Conservation (phyloP, 2,888 invertebrate species). For the Caenorhabditis plicata region DNA sequence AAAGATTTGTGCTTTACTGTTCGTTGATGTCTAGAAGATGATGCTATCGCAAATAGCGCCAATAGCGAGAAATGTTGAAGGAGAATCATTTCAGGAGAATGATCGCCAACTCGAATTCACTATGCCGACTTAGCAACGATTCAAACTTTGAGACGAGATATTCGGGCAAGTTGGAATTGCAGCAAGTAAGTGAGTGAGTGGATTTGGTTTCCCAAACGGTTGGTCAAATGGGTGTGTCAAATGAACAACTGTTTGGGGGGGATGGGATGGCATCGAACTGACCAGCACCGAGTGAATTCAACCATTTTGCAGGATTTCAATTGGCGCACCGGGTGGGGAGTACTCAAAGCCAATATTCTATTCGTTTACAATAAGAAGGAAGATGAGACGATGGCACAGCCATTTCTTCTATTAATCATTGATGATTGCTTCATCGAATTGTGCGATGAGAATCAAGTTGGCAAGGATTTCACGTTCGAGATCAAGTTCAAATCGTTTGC, state of each 20-base stretch:
- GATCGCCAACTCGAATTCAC: constrained; percentile 47
- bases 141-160: constrained; percentile 41
- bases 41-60: constrained; percentile 1
- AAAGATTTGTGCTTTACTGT: constrained; percentile 1
- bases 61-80: constrained; percentile 3
- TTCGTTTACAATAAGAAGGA: constrained; percentile 56
- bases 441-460: constrained; percentile 62
- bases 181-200: constrained; percentile 30
- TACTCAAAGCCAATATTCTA: constrained; percentile 60
- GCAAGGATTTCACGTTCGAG: constrained; percentile 60
- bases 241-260: neutral
- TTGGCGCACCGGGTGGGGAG: constrained; percentile 56
- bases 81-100: constrained; percentile 21
- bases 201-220: neutral
- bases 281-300: no score
- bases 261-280: no score
- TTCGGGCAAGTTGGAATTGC: constrained; percentile 42
- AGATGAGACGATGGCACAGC: constrained; percentile 35
- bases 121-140: constrained; percentile 42
- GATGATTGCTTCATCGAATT: constrained; percentile 64
- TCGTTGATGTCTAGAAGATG: constrained; percentile 8
- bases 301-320: constrained; percentile 53
- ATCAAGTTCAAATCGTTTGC: constrained; percentile 62
- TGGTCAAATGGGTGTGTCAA: neutral
- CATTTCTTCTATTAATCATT: constrained; percentile 58